These are phyloP conservation scores for Clarias macrocephalus DNA, from an alignment of 2,113 vertebrate species.

Conservation along the genomic window DNA sequence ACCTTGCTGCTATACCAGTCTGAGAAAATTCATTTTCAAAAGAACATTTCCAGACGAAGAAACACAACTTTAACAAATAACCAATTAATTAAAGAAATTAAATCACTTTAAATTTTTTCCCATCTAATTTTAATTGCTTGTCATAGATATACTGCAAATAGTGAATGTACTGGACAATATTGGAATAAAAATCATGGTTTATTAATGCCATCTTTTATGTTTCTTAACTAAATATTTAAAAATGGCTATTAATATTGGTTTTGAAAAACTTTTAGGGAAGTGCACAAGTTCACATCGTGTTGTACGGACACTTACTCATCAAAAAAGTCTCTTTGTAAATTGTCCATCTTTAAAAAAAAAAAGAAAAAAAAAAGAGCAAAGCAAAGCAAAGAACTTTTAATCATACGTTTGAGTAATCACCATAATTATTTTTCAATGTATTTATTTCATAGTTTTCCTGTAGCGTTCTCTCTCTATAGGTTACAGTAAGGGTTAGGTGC, in stretches of 20 bases:
- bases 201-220: neutral
- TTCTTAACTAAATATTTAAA: neutral
- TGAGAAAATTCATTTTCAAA: neutral
- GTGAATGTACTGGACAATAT: neutral
- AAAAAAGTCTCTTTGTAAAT: neutral
- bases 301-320: slow-evolving; percentile 21
- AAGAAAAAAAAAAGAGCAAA: too few relatives aligned
- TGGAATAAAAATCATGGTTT: neutral
- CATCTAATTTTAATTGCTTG: neutral
- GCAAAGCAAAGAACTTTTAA: neutral
- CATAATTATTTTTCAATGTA: neutral
- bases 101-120: neutral
- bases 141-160: neutral
- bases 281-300: slow-evolving; percentile 37
- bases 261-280: slow-evolving; percentile 16
- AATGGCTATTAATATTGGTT: neutral
- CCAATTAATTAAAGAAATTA: neutral
- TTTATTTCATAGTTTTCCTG: neutral
- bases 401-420: neutral
- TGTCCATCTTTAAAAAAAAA: too few relatives aligned
- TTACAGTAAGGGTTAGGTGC: slow-evolving; percentile 18
- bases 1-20: neutral
- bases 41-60: neutral
- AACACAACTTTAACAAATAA: neutral
- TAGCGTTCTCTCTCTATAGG: neutral